phyloP scores from a whole-genome alignment of 2,113 vertebrate species.

The Rhabdornis inornatus region DNA sequence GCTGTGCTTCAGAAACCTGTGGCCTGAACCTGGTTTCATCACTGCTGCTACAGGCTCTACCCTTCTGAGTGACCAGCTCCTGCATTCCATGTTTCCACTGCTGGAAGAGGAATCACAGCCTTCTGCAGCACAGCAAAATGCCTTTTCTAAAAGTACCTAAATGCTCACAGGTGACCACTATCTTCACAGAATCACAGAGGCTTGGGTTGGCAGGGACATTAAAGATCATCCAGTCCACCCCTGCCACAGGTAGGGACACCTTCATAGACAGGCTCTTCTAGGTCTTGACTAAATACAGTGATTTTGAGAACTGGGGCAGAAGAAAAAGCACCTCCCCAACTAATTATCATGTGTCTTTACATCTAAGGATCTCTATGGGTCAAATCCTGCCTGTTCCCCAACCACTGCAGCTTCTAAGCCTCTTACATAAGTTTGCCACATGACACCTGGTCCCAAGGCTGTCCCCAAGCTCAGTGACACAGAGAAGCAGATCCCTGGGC shows the following conservation, averaged over 20 bases:
- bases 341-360: background rate
- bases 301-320: background rate
- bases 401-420: background rate
- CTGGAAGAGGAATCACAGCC: background rate
- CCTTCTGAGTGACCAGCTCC: background rate
- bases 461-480: background rate
- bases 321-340: background rate
- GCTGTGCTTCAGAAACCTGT: background rate
- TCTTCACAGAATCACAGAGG: background rate
- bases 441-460: background rate
- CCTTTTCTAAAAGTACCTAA: background rate
- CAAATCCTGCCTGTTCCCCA: background rate
- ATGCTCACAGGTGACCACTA: background rate
- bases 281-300: background rate
- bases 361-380: background rate
- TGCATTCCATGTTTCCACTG: background rate
- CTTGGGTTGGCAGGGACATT: background rate
- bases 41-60: background rate
- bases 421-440: background rate
- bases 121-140: background rate
- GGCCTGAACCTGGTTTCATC: background rate
- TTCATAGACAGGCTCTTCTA: background rate
- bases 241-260: background rate
- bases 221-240: background rate
- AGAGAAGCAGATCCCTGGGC: background rate